Evolutionary conservation across 2,113 vertebrate species (phyloP), one percentile per base, ranked within the genome.

Genomic region (Thalassarche chlororhynchos): DNA sequence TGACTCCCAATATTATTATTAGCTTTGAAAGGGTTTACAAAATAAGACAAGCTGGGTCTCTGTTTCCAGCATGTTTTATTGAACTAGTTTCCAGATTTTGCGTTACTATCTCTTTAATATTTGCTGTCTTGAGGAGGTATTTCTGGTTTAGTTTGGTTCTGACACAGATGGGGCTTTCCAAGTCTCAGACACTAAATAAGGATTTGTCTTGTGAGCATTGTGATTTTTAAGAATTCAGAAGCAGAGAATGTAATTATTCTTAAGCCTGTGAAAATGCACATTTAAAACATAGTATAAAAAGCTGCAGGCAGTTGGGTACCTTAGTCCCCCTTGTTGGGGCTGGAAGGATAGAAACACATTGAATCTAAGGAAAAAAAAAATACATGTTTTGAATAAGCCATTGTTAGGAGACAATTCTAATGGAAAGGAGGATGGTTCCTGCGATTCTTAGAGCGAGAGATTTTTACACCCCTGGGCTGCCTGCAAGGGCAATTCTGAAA

Each of bases 331-430:
- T 80, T 85, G 17, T 40, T 79, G 57, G 14, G 40, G 31, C 34
- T 81, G n/a, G 19, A 83, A 65, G 71, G 34, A 62, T 94, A 77
- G 68, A 88, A 88, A 12, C 32, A 64, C 19, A 32, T n/a, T 79
- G 55, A 89, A 68, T 78, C 14, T 57, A 71, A 52, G 64, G 84
- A 77, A 82, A 89, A 93, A 89, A 93, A 38, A 95, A 97, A 87
- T 86, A 80, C 8, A 14, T 40, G 16, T 71, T 91, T 92, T 85
- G 65, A 89, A 62, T 79, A 87, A 87, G 28, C 44, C 28, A 79
- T 93, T 95, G 74, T 94, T 95, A 82, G 49, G 78, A 89, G 70
- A 91, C 52, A 76, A 32, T 87, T 91, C 60, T 74, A 47, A 75
- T 23, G 42, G 79, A 70, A 94, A 28, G 6, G 38, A 86, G 16